Evolutionary conservation across 2,113 vertebrate species (phyloP), one percentile per base, ranked within the genome.

Genomic region (Nesogale talazaci): DNA sequence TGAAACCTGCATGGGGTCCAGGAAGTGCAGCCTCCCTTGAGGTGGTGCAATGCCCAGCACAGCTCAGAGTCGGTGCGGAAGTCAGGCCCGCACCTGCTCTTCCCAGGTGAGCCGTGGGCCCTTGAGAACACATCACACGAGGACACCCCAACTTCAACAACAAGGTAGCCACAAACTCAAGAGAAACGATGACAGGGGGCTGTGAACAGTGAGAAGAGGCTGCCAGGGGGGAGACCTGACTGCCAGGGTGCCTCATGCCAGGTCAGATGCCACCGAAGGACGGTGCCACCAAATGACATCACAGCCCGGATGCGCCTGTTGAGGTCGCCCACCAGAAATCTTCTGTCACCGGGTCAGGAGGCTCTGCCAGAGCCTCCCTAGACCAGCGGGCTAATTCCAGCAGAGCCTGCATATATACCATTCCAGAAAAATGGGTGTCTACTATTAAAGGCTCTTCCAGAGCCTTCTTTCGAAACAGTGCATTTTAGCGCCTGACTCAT

Each of bases 401-500:
- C 65, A 88, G 96, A 78, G 72, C 38, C 81, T 94, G 82, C 74
- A 92, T 46, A 46, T 67, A 81, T 52, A 86, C 40, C 85, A 94
- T 92, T 94, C 92, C 79, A 96, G 91, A 95, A 95, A 95, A 91
- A 92, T 3, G 70, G 85, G 65, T 80, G 52, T 77, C 81, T 89
- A 15, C 57, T 89, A 59, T 70, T 93, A 89, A 95, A 93, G 93
- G 88, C 88, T 86, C 92, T 78, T 27, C 88, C 86, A 91, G 93
- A 95, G 42, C 25, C 77, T 93, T 95, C 93, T 96, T 91, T 84
- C 85, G 46, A 40, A 83, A 86, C 65, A 38, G 83, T 70, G 27
- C 87, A 86, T 92, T 92, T 86, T 34, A 91, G 81, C 91, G 87
- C 81, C 80, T 83, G 83, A 92, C 91, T 94, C 65, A 86, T 27